A percentile compares a stretch with the other conserved stretches of the same genome.
phyloP scores from a whole-genome alignment of 2,113 vertebrate species.

The Fregetta grallaria region DNA sequence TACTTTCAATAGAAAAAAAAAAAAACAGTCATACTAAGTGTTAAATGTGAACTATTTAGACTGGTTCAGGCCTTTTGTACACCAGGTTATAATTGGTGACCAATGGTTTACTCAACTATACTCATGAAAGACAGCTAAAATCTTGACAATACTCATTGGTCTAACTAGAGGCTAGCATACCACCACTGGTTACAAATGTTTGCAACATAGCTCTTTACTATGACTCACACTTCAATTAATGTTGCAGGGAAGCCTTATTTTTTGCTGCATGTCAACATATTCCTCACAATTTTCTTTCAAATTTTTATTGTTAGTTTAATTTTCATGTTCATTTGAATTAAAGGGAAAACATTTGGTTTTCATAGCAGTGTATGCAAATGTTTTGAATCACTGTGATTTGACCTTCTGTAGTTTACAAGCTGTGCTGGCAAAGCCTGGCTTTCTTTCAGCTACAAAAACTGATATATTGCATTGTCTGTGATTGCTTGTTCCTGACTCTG shows the following conservation, averaged over 20 bases:
- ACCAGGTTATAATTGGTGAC: not conserved
- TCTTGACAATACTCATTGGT: not conserved
- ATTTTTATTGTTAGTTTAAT: slow-evolving; percentile 41
- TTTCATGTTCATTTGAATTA: slow-evolving; percentile 36
- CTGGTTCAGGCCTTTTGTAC: not conserved
- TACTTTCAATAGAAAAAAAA: not conserved
- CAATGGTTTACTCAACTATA: not conserved
- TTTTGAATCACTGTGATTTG: slow-evolving; percentile 50
- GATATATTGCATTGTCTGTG: slow-evolving; percentile 20
- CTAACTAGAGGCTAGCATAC: not conserved
- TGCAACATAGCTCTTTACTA: not conserved
- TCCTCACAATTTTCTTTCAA: not conserved
- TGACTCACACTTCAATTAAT: not conserved
- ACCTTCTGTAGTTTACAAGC: slow-evolving; percentile 56
- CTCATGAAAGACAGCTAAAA: not conserved
- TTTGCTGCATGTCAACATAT: slow-evolving; percentile 3
- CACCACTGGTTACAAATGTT: not conserved
- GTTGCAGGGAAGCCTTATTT: not conserved
- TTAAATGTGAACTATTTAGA: not conserved
- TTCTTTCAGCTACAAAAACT: slow-evolving; percentile 40
- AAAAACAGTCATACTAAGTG: not conserved
- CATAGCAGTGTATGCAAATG: slow-evolving; percentile 44
- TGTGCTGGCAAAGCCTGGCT: slow-evolving; percentile 42
- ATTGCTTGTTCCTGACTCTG: slow-evolving; percentile 16
- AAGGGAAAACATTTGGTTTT: slow-evolving; percentile 50